These are phyloP conservation scores for Arion vulgaris DNA, from an alignment of 1,140 invertebrate species.

Conservation along the genomic window DNA sequence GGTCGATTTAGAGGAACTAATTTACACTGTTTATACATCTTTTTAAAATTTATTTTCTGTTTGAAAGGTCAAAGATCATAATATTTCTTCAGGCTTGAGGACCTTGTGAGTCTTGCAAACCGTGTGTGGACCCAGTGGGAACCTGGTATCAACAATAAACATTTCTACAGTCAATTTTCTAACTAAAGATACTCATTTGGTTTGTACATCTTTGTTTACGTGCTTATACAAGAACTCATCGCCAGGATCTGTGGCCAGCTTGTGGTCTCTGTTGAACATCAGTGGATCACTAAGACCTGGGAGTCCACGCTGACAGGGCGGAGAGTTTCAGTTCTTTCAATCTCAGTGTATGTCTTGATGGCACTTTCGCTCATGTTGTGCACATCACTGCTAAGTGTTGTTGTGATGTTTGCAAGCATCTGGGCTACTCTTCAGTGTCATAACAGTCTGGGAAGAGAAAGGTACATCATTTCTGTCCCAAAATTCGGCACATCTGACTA, in stretches of 20 bases:
- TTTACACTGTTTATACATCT: too few relatives aligned
- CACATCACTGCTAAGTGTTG: constrained; percentile 54
- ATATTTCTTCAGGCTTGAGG: too few relatives aligned
- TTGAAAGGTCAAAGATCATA: too few relatives aligned
- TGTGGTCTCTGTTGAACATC: constrained; percentile 34
- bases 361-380: constrained; percentile 42
- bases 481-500: too few relatives aligned
- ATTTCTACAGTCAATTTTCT: too few relatives aligned
- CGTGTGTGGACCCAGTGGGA: too few relatives aligned
- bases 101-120: too few relatives aligned
- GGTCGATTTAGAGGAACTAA: too few relatives aligned
- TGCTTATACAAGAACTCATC: constrained; percentile 43
- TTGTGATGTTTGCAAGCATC: constrained; percentile 54
- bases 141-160: too few relatives aligned
- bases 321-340: not conserved
- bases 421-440: constrained; percentile 58
- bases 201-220: not conserved
- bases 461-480: too few relatives aligned
- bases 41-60: too few relatives aligned
- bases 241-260: constrained; percentile 40
- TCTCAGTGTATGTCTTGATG: not conserved
- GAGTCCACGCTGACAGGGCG: constrained; percentile 61
- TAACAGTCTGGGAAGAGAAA: constrained; percentile 54
- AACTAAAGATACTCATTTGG: constrained; percentile 1
- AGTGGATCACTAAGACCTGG: constrained; percentile 56